Conservation (phyloP, 2,113 vertebrate species). For the Eidolon helvum region DNA sequence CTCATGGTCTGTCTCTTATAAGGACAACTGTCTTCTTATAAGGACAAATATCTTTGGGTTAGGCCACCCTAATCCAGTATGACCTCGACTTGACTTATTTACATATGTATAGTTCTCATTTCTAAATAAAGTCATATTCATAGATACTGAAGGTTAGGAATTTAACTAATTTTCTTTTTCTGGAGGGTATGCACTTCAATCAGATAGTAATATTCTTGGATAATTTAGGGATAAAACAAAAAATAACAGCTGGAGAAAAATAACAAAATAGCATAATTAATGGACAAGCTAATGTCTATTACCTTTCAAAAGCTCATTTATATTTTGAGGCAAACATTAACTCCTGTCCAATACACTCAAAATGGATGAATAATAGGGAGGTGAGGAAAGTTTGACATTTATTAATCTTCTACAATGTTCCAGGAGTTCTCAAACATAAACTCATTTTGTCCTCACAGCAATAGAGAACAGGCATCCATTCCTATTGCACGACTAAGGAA, state of each 20-base stretch:
- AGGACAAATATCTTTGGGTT: background rate
- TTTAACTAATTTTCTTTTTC: background rate
- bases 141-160: background rate
- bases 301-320: background rate
- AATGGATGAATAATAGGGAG: background rate
- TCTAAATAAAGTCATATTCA: background rate
- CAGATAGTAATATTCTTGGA: background rate
- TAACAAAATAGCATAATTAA: background rate
- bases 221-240: background rate
- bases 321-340: slow-evolving; percentile 19
- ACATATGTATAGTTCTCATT: background rate
- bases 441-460: background rate
- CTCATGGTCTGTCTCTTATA: background rate
- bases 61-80: background rate
- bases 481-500: background rate
- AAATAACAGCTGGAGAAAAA: background rate
- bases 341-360: background rate
- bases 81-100: background rate
- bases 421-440: background rate
- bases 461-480: background rate
- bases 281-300: background rate
- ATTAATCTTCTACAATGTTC: background rate
- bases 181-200: background rate
- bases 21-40: background rate
- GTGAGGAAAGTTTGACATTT: background rate